phyloP scores from a whole-genome alignment of 1,140 invertebrate genomes.

The Euura saliciscinereae region DNA sequence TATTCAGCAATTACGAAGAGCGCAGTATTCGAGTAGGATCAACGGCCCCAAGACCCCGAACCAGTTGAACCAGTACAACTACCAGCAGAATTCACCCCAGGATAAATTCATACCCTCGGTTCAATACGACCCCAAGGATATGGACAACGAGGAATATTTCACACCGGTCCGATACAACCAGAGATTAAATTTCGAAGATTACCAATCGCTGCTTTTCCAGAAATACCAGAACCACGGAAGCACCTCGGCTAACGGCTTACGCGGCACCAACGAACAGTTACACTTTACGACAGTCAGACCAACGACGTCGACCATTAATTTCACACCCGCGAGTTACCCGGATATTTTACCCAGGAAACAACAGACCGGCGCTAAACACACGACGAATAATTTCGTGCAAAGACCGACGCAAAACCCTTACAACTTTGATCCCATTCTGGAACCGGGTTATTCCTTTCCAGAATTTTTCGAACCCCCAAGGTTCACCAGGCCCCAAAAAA shows the following conservation, averaged over 20 bases:
- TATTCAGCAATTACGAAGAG: neutral
- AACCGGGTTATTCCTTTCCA: conserved; percentile 25
- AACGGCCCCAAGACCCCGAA: conserved; percentile 6
- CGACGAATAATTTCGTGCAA: neutral
- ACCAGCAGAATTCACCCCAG: conserved; percentile 16
- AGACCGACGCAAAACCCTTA: neutral
- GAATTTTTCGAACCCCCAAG: conserved; percentile 38
- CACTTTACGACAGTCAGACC: conserved; percentile 35
- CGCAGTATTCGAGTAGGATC: neutral
- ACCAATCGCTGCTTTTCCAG: conserved; percentile 18
- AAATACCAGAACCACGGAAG: conserved; percentile 18
- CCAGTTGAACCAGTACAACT: conserved; percentile 16
- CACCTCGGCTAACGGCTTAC: conserved; percentile 2
- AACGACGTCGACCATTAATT: conserved; percentile 22
- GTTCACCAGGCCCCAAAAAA: conserved; percentile 21
- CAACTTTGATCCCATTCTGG: neutral
- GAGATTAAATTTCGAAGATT: conserved; percentile 40
- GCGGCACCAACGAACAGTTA: conserved; percentile 16
- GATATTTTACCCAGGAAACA: conserved; percentile 20
- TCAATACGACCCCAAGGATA: conserved; percentile 51
- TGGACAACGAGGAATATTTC: conserved; percentile 48
- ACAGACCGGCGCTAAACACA: neutral
- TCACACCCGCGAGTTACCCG: conserved; percentile 20
- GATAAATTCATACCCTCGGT: conserved; percentile 53
- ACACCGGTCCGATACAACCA: conserved; percentile 44